Evolutionary conservation across 2,888 invertebrate genomes (phyloP).

Genomic region (Sesia apiformis): DNA sequence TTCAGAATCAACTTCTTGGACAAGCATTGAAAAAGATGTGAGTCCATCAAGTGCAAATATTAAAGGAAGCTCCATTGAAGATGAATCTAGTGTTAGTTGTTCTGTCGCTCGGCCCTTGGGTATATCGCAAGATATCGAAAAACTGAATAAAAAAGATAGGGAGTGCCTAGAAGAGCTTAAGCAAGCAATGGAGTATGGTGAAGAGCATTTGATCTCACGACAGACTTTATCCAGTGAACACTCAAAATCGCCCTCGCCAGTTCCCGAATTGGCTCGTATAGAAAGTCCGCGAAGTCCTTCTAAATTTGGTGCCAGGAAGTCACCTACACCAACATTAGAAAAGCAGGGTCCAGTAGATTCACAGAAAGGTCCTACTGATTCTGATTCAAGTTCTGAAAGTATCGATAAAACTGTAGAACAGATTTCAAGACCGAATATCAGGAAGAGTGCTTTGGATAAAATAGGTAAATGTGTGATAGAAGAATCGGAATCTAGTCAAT

Average conservation of each 20-base stretch:
- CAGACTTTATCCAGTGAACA: conserved; percentile 62
- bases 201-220: conserved; percentile 60
- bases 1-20: conserved; percentile 87
- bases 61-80: conserved; percentile 79
- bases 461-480: conserved; percentile 63
- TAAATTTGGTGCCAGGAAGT: conserved; percentile 51
- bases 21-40: conserved; percentile 82
- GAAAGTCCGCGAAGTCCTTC: conserved; percentile 64
- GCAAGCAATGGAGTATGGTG: conserved; percentile 72
- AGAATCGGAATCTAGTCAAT: conserved; percentile 77
- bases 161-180: conserved; percentile 76
- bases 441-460: conserved; percentile 58
- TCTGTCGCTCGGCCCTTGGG: conserved; percentile 86
- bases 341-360: conserved; percentile 76
- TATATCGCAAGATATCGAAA: conserved; percentile 82
- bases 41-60: conserved; percentile 77
- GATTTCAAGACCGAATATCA: conserved; percentile 57
- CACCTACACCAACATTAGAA: conserved; percentile 76
- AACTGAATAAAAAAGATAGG: conserved; percentile 77
- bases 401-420: conserved; percentile 66
- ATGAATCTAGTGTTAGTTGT: conserved; percentile 84
- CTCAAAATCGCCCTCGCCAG: conserved; percentile 55
- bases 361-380: conserved; percentile 72
- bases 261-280: conserved; percentile 52
- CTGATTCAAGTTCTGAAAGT: conserved; percentile 75